Conservation (phyloP, 2,888 invertebrate species). For the Erannis defoliaria region DNA sequence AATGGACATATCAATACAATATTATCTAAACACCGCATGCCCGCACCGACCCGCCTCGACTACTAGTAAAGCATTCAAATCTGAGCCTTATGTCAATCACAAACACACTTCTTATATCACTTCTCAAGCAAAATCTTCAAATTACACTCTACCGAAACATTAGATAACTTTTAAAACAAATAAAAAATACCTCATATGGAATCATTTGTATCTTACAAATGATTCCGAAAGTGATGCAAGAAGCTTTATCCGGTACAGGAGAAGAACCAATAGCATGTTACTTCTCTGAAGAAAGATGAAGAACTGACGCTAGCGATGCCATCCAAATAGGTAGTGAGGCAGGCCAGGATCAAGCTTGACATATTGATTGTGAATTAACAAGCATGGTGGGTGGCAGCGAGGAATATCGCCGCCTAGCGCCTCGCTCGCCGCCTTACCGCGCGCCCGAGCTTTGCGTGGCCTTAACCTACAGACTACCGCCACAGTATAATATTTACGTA, state of each 20-base stretch:
- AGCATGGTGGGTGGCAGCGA: conserved; percentile 16
- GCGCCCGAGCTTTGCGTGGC: conserved; percentile 5
- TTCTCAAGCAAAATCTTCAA: too few species aligned
- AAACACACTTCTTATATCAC: too few species aligned
- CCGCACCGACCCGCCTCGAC: too few species aligned
- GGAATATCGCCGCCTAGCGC: conserved; percentile 30
- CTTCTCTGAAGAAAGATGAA: neutral
- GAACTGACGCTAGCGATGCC: neutral
- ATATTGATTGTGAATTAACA: conserved; percentile 22
- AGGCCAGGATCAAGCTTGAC: conserved; percentile 22
- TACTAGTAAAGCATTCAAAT: too few species aligned
- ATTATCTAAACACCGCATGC: too few species aligned
- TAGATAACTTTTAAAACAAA: neutral
- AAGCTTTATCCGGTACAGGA: neutral
- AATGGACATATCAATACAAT: too few species aligned
- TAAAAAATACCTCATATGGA: conserved; percentile 16
- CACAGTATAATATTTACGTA: neutral
- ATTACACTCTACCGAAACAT: too few species aligned
- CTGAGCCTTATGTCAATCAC: too few species aligned
- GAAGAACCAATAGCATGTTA: neutral
- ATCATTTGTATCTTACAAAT: conserved; percentile 7
- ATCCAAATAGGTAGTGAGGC: conserved; percentile 15
- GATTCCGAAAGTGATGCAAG: neutral
- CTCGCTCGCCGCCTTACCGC: conserved; percentile 6
- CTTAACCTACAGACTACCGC: conserved; percentile 13